Evolutionary conservation across 2,888 invertebrate species (phyloP), one percentile per base, ranked within the genome.

Genomic region (Cantharis rustica): DNA sequence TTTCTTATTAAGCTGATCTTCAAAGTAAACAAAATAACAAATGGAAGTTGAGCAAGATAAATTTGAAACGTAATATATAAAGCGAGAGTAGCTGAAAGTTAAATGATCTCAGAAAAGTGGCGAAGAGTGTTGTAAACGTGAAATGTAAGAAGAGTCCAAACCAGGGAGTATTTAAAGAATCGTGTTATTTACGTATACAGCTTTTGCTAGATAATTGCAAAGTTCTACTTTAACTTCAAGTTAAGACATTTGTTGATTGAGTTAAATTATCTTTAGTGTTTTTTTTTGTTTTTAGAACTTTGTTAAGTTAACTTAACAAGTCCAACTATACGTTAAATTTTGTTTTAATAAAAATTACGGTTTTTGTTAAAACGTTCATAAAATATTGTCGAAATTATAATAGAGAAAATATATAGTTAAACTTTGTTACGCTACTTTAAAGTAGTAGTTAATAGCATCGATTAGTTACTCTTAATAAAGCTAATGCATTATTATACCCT

Each of bases 21-120:
- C 11, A 17, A 71, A 63, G 63, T 71, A 71, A 71, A 71, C 71
- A 71, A 71, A 71, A 71, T 71, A 71, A 71, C 71, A 71, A 63
- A 71, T 71, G 71, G 71, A 71, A 71, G 27, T 63, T 71, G 71
- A 71, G 63, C 63, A 23, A 23, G 71, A 71, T 71, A 71, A 71
- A 71, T 71, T 71, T 71, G 71, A 71, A 71, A 71, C 71, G 71
- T 16, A 71, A 71, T 71, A 71, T 63, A 71, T 71, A 71, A 71
- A 64, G 71, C 63, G 71, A 71, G 71, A 71, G 71, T 71, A 63
- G 62, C 63, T 62, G 64, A 71, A 71, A 71, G 71, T 63, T 27
- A 71, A 71, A 71, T 71, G 71, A 71, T 71, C 71, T 71, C 27
- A n/a, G 71, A 71, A 71, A 71, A 71, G 71, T 71, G 71, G 71